Conservation (phyloP, 2,113 vertebrate genomes). For the Xyliphius kryptos region DNA sequence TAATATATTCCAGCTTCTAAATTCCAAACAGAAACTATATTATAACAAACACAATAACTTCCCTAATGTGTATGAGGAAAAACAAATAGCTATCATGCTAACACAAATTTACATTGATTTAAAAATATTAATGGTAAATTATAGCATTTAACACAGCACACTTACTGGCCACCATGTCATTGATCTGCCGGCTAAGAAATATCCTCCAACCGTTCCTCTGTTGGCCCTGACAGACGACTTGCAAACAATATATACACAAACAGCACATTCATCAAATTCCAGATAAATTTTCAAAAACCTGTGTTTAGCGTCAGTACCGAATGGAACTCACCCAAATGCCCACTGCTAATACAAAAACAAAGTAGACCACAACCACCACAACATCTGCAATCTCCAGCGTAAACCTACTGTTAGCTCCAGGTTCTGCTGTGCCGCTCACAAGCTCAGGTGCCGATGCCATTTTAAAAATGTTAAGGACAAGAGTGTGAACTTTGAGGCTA, state of each 20-base stretch:
- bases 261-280: no score
- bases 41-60: no score
- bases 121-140: no score
- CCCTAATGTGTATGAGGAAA: no score
- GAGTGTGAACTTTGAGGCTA: constrained; percentile 47
- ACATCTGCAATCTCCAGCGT: constrained; percentile 71
- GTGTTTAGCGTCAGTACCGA: no score
- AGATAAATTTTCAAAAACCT: no score
- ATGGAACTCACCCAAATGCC: no score
- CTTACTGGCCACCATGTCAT: constrained; percentile 96
- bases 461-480: constrained; percentile 28
- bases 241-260: constrained; percentile 37
- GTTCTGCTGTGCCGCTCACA: constrained; percentile 13
- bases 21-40: no score
- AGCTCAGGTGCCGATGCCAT: constrained; percentile 39
- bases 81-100: no score
- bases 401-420: constrained; percentile 16
- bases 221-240: constrained; percentile 81
- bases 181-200: constrained; percentile 85
- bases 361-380: constrained; percentile 73
- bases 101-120: no score
- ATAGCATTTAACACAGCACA: no score
- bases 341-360: constrained; percentile 73
- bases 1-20: no score
- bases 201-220: constrained; percentile 78